These are phyloP conservation scores for Erebia aethiops DNA, from an alignment of 2,888 invertebrate genomes.

Conservation along the genomic window DNA sequence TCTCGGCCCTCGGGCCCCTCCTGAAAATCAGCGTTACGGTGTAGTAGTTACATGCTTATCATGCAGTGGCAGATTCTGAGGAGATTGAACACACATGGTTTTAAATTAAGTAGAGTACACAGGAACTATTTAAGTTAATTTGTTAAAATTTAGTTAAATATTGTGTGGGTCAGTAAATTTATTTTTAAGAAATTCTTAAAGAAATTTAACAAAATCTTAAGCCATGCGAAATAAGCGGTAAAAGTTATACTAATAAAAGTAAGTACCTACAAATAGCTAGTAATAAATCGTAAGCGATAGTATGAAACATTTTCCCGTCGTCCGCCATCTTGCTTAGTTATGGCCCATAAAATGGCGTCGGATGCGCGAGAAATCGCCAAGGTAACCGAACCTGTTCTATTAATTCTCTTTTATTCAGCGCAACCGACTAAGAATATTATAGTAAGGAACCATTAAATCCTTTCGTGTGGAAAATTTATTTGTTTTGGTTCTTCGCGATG, in stretches of 20 bases:
- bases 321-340: conserved; percentile 63
- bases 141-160: too few relatives aligned
- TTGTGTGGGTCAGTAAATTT: too few relatives aligned
- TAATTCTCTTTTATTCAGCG: conserved; percentile 23
- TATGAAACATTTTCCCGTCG: conserved; percentile 53
- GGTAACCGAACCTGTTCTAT: conserved; percentile 41
- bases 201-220: too few relatives aligned
- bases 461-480: not conserved
- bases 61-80: too few relatives aligned
- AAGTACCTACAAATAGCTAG: conserved; percentile 5
- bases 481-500: not conserved
- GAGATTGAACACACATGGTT: too few relatives aligned
- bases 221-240: too few relatives aligned
- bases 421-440: not conserved
- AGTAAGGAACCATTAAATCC: not conserved
- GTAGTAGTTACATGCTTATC: too few relatives aligned
- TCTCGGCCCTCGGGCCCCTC: too few relatives aligned
- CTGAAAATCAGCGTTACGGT: too few relatives aligned
- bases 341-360: conserved; percentile 60
- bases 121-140: too few relatives aligned
- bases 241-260: not conserved
- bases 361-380: conserved; percentile 41
- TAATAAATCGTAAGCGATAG: conserved; percentile 35
- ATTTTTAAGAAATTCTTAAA: too few relatives aligned
- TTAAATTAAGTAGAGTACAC: too few relatives aligned